Conservation (phyloP, 2,113 vertebrate species). For the Rhagologus leucostigma region DNA sequence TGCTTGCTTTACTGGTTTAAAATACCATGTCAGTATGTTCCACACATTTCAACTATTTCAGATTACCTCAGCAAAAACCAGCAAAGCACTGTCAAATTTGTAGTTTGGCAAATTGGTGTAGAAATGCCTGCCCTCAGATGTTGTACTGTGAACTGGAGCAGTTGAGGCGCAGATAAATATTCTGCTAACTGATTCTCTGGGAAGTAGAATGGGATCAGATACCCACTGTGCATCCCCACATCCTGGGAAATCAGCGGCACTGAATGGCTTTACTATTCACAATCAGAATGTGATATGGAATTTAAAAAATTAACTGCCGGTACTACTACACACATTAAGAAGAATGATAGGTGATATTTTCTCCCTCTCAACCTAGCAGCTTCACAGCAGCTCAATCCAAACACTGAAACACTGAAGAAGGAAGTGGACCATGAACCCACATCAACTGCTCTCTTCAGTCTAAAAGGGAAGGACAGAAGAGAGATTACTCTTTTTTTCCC, state of each 20-base stretch:
- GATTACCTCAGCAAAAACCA: background rate
- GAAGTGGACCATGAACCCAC: fast-evolving
- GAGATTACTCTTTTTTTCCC: background rate
- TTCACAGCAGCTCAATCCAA: background rate
- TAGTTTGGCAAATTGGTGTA: background rate
- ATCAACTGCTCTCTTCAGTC: background rate
- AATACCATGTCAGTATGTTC: background rate
- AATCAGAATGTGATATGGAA: fast-evolving
- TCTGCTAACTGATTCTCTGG: background rate
- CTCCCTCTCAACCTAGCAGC: background rate
- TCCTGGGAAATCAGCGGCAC: background rate
- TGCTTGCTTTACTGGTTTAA: background rate
- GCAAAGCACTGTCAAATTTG: background rate
- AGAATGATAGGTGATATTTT: background rate
- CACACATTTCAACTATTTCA: background rate
- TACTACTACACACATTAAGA: background rate
- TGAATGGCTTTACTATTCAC: background rate
- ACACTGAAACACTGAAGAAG: background rate
- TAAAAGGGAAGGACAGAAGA: background rate
- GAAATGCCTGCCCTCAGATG: background rate
- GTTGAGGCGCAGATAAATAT: background rate
- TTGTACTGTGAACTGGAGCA: background rate
- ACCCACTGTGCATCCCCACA: background rate
- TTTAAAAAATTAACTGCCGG: background rate
- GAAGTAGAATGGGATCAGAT: background rate